Conservation (phyloP, 2,113 vertebrate genomes). For the Aegithalos caudatus region DNA sequence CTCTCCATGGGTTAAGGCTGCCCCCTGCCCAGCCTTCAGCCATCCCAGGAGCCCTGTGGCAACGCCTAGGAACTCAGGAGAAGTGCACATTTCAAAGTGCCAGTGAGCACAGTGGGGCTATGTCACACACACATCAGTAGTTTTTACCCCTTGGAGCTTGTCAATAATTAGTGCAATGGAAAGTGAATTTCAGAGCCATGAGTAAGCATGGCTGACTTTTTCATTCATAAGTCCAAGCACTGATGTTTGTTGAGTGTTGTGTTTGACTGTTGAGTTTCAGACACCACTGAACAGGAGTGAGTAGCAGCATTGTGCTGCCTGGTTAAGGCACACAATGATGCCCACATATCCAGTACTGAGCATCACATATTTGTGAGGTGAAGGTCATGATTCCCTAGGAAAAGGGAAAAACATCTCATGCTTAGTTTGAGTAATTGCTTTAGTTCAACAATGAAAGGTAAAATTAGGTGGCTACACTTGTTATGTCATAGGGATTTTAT, state of each 20-base stretch:
- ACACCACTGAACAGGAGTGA: not conserved
- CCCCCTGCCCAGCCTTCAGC: not conserved
- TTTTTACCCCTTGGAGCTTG: not conserved
- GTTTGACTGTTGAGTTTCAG: not conserved
- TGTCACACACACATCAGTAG: not conserved
- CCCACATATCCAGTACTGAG: not conserved
- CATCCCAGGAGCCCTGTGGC: not conserved
- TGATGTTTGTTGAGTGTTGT: not conserved
- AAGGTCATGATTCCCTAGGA: not conserved
- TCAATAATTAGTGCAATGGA: not conserved
- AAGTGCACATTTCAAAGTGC: not conserved
- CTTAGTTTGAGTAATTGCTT: not conserved
- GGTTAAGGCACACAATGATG: not conserved
- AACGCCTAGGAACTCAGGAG: rapidly evolving
- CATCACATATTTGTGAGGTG: not conserved
- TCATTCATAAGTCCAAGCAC: not conserved
- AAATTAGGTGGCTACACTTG: not conserved
- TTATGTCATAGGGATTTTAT: not conserved
- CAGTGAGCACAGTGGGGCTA: not conserved
- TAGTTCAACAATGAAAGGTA: not conserved
- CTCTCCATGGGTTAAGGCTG: not conserved
- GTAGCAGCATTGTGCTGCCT: not conserved
- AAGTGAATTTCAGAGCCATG: not conserved
- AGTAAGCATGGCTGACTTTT: not conserved
- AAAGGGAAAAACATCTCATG: rapidly evolving